phyloP scores from a whole-genome alignment of 2,113 vertebrate species.

The Oncorhynchus kisutch region DNA sequence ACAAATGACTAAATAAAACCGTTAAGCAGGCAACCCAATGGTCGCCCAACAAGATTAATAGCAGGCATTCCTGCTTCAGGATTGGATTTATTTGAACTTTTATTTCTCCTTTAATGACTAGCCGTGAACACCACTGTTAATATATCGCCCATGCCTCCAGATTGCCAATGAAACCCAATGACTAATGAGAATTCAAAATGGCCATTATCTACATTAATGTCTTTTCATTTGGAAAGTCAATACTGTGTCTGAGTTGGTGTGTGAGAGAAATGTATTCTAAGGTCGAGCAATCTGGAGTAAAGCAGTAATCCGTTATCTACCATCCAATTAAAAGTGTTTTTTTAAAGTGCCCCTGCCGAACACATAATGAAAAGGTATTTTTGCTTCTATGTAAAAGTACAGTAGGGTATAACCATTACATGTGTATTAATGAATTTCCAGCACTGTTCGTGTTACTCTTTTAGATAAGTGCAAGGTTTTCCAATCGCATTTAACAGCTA shows the following conservation, averaged over 20 bases:
- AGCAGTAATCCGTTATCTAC: slow-evolving; percentile 42
- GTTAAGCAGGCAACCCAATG: slow-evolving; percentile 66
- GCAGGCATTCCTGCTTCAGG: slow-evolving; percentile 51
- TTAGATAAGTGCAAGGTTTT: slow-evolving; percentile 43
- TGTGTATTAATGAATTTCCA: slow-evolving; percentile 48
- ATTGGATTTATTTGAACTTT: slow-evolving; percentile 74
- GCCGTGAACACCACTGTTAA: slow-evolving; percentile 61
- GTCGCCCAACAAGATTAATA: slow-evolving; percentile 68
- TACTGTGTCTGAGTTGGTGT: slow-evolving; percentile 40
- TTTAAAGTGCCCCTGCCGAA: slow-evolving; percentile 18
- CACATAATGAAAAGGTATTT: slow-evolving; percentile 28
- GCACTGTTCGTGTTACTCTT: slow-evolving; percentile 37
- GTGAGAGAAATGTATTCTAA: slow-evolving; percentile 38
- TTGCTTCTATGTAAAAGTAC: slow-evolving; percentile 43
- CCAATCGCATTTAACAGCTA: slow-evolving; percentile 49
- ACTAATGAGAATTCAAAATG: slow-evolving; percentile 75
- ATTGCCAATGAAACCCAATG: slow-evolving; percentile 59
- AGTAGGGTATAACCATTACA: slow-evolving; percentile 34
- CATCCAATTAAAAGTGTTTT: slow-evolving; percentile 51
- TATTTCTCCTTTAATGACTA: slow-evolving; percentile 73
- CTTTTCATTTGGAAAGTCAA: slow-evolving; percentile 74
- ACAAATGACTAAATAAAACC: slow-evolving; percentile 72
- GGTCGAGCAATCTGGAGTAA: slow-evolving; percentile 31
- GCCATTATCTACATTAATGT: slow-evolving; percentile 72
- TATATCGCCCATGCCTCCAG: slow-evolving; percentile 67